These are phyloP conservation scores for Sebastes matsubarae DNA, from an alignment of 2,797 vertebrate species.

Conservation along the genomic window DNA sequence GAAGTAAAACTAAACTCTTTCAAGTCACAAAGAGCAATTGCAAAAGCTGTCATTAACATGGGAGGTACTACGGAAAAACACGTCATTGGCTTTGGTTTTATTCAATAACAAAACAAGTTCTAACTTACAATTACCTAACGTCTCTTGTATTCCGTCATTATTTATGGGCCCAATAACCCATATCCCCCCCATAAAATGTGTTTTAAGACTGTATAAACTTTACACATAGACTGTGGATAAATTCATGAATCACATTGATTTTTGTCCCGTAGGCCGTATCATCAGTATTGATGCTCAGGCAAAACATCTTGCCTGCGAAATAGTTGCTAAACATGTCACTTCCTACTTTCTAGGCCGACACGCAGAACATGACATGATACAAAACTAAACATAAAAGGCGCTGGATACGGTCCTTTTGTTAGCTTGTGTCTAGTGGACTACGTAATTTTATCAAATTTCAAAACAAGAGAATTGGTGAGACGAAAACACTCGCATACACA, in stretches of 20 bases:
- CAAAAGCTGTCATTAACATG: slow-evolving; percentile 52
- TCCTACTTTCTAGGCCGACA: slow-evolving; percentile 24
- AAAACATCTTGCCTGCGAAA: slow-evolving; percentile 29
- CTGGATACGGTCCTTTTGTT: slow-evolving; percentile 12
- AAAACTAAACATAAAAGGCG: slow-evolving; percentile 23
- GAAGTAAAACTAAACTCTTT: slow-evolving; percentile 47
- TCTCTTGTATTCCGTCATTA: slow-evolving; percentile 41
- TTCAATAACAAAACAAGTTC: slow-evolving; percentile 44
- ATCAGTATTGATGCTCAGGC: neutral
- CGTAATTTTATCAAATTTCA: slow-evolving; percentile 33
- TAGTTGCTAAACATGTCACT: slow-evolving; percentile 44
- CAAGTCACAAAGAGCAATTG: slow-evolving; percentile 52
- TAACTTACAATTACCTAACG: slow-evolving; percentile 47
- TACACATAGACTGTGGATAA: slow-evolving; percentile 24
- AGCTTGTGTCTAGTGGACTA: slow-evolving; percentile 9
- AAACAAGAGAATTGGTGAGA: slow-evolving; percentile 41
- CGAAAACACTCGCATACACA: slow-evolving; percentile 25
- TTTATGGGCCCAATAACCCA: slow-evolving; percentile 42
- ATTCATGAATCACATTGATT: slow-evolving; percentile 11
- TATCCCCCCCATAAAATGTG: slow-evolving; percentile 26
- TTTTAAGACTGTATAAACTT: slow-evolving; percentile 10
- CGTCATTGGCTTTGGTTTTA: slow-evolving; percentile 45
- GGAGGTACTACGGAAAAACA: slow-evolving; percentile 54
- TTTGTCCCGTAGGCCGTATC: neutral
- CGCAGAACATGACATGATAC: slow-evolving; percentile 12